phyloP scores from a whole-genome alignment of 2,113 vertebrate species.

The Reinhardtius hippoglossoides region DNA sequence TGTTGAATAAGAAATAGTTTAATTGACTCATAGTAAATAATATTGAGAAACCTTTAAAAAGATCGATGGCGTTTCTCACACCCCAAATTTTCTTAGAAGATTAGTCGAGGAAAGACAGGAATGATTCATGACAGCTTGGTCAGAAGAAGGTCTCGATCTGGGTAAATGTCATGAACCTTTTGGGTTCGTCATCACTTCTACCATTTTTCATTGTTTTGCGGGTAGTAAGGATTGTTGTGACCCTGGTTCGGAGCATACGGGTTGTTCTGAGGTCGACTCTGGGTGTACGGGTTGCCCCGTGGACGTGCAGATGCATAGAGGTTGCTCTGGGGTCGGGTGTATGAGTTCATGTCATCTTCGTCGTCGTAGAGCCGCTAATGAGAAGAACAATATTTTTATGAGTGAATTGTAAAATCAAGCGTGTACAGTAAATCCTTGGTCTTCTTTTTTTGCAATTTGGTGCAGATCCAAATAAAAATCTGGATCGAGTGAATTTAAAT shows the following conservation, averaged over 20 bases:
- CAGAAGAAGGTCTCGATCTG: not conserved
- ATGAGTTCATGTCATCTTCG: constrained; percentile 17
- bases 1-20: not conserved
- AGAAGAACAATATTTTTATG: not conserved
- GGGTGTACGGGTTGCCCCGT: constrained; percentile 40
- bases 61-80: not conserved
- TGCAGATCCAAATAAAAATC: too few species aligned
- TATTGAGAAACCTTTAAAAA: not conserved
- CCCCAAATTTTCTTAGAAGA: not conserved
- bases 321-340: constrained; percentile 34
- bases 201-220: constrained; percentile 30
- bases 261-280: constrained; percentile 45
- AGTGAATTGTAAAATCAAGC: not conserved
- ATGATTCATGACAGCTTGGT: not conserved
- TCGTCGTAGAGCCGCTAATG: constrained; percentile 38
- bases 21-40: not conserved
- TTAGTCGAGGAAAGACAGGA: not conserved
- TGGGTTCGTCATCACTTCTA: constrained; percentile 3
- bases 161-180: too few species aligned
- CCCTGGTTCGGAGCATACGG: constrained; percentile 38
- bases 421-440: not conserved
- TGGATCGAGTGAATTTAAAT: too few species aligned
- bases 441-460: too few species aligned
- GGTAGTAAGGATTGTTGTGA: constrained; percentile 58
- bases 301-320: constrained; percentile 10